Evolutionary conservation across 2,797 vertebrate species (phyloP).

Genomic region (Lagocephalus sceleratus): DNA sequence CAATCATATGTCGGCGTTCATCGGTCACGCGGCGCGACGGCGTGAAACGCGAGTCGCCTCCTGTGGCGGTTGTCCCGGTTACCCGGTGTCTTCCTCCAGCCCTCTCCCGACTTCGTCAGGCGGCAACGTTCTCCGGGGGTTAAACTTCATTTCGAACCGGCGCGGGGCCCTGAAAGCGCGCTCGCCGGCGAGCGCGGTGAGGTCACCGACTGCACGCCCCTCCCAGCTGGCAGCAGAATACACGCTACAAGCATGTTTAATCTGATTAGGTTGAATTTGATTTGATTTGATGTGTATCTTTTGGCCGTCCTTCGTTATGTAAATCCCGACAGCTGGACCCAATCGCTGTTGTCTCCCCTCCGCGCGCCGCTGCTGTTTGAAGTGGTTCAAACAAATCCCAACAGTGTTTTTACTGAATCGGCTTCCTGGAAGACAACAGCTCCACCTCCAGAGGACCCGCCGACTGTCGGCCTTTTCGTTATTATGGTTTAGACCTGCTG

Average conservation of each 20-base stretch:
- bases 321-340: conserved; percentile 76
- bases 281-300: conserved; percentile 74
- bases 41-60: no score
- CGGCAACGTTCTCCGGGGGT: no score
- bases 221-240: conserved; percentile 21
- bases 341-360: conserved; percentile 53
- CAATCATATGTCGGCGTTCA: no score
- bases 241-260: conserved; percentile 61
- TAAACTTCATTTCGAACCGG: conserved; percentile 12
- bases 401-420: conserved; percentile 68
- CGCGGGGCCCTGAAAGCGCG: conserved; percentile 7
- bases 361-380: conserved; percentile 65
- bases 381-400: conserved; percentile 76
- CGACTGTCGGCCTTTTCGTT: conserved; percentile 73
- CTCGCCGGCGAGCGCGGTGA: conserved; percentile 20
- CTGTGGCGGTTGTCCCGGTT: no score
- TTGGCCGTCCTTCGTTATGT: conserved; percentile 65
- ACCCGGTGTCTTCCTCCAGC: no score
- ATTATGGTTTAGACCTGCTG: conserved; percentile 69
- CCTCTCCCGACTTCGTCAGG: no score
- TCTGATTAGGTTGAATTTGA: conserved; percentile 72
- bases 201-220: conserved; percentile 20
- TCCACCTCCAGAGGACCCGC: conserved; percentile 63
- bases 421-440: conserved; percentile 77
- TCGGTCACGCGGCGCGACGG: no score